These are phyloP conservation scores for Salticus scenicus DNA, from an alignment of 2,888 invertebrate genomes.

Conservation along the genomic window DNA sequence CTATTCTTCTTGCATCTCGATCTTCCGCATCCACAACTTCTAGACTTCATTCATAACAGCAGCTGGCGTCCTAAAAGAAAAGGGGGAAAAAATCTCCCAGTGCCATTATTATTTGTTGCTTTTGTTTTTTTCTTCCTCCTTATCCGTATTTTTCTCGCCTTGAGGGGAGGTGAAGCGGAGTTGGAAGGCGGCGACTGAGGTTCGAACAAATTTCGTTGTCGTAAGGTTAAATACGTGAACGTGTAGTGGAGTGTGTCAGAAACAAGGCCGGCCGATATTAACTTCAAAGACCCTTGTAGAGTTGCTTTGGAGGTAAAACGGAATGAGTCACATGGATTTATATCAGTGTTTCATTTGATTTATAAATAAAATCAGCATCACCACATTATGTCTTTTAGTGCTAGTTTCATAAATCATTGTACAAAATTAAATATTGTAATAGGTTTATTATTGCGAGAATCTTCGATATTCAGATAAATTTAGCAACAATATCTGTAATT, in stretches of 20 bases:
- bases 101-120: conserved; percentile 43
- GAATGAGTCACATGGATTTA: conserved; percentile 21
- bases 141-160: conserved; percentile 60
- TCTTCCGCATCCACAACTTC: conserved; percentile 57
- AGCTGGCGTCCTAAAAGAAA: conserved; percentile 59
- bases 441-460: too few species aligned
- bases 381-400: too few species aligned
- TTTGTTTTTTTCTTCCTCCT: conserved; percentile 20
- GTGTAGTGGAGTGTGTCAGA: conserved; percentile 64
- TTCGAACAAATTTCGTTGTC: conserved; percentile 55
- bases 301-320: conserved; percentile 29
- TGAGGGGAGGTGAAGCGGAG: conserved; percentile 14
- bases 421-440: too few species aligned
- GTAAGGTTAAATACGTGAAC: conserved; percentile 65
- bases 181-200: conserved; percentile 1
- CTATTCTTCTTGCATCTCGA: conserved; percentile 47
- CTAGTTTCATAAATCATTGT: too few species aligned
- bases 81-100: conserved; percentile 20
- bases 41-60: conserved; percentile 66
- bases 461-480: too few species aligned
- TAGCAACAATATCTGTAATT: too few species aligned
- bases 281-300: conserved; percentile 36
- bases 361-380: too few species aligned
- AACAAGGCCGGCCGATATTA: conserved; percentile 66
- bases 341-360: too few species aligned